Evolutionary conservation across 2,888 invertebrate genomes (phyloP).

Genomic region (Tachystola acroxantha): DNA sequence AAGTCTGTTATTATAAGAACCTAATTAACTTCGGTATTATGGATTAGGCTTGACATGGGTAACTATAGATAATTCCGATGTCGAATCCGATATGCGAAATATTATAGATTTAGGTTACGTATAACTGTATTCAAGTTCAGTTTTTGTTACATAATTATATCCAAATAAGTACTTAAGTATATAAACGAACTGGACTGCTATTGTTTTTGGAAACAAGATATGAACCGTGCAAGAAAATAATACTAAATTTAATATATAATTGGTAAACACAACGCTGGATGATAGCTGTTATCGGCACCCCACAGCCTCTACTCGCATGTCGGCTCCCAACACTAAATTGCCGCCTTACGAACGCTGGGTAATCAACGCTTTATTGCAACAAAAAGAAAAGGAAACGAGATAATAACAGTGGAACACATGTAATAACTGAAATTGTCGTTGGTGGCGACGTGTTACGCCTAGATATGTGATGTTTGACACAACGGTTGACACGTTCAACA

Average conservation of each 20-base stretch:
- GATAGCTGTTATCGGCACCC: constrained; percentile 57
- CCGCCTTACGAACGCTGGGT: constrained; percentile 36
- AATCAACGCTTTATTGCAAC: constrained; percentile 70
- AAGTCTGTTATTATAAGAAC: no score
- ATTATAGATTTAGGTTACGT: no score
- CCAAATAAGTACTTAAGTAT: no score
- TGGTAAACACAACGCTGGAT: constrained; percentile 19
- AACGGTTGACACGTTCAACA: constrained; percentile 71
- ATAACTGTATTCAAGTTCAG: no score
- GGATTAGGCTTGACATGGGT: no score
- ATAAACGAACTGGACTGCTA: no score
- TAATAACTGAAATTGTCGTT: constrained; percentile 63
- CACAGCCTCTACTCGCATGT: constrained; percentile 52
- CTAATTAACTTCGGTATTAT: no score
- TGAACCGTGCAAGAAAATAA: background rate
- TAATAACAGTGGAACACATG: constrained; percentile 61
- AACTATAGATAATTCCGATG: no score
- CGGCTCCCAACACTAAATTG: constrained; percentile 43
- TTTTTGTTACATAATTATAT: no score
- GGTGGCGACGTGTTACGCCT: constrained; percentile 64
- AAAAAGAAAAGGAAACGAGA: constrained; percentile 62
- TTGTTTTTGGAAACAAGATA: no score
- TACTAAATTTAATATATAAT: constrained; percentile 4
- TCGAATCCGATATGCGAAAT: no score
- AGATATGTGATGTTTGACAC: constrained; percentile 67